Evolutionary conservation across 2,888 invertebrate species (phyloP), one percentile per base, ranked within the genome.

Genomic region (Drosophila kanekoi): DNA sequence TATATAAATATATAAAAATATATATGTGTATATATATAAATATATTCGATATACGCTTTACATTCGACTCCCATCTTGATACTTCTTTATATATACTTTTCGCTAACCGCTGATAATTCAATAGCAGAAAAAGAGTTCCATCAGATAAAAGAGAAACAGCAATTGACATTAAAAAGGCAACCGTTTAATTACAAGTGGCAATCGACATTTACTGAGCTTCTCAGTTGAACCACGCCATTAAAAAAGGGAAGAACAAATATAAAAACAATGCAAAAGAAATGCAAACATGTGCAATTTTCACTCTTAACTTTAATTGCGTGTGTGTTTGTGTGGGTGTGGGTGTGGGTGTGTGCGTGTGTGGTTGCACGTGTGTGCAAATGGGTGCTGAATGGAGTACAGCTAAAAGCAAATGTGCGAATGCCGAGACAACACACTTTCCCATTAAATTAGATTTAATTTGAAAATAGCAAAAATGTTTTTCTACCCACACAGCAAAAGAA

Each of bases 181-280:
- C 52, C 63, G 54, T 63, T 87, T 87, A 87, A 83, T 83, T 83
- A 72, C 87, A 79, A 87, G 56, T 79, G 73, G 59, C 87, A 85
- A 87, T 87, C 87, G 61, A 72, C 59, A 57, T 53, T 71, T 51
- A 47, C 49, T 32, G 63, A 60, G 56, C 60, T 53, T 40, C 43
- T 45, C 44, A 38, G 48, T 32, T 38, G 43, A 52, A 56, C 20
- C 47, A 43, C 28, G 13, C 9, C 45, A 61, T 66, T 58, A 72
- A 66, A 66, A 59, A 59, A 65, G 13, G 16, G 32, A 51, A 18
- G 11, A 47, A 38, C 43, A 66, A 41, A 58, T 23, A 40, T 23
- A 41, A 38, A 53, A 61, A 66, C 56, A 68, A 60, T 68, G 62
- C 56, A 38, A 66, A 33, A 38, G 59, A 49, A 75, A 72, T 73